A percentile compares a stretch with the other conserved stretches of the same genome.
Conservation (phyloP, 2,113 vertebrate species). For the Podocnemis expansa region DNA sequence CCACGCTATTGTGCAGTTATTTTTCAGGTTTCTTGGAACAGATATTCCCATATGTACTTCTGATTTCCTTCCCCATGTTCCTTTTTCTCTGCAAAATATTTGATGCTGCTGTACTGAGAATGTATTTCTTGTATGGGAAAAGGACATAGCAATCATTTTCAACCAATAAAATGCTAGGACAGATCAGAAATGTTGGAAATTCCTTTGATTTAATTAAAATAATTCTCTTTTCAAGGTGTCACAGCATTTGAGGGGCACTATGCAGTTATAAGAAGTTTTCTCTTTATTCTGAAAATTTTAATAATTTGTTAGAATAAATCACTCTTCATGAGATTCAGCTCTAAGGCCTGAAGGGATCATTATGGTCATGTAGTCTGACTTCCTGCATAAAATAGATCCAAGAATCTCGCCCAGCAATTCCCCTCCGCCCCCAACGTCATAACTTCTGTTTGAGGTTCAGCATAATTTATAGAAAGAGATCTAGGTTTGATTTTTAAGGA, state of each 20-base stretch:
- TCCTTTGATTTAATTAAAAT: constrained; percentile 72
- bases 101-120: neutral
- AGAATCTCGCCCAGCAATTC: neutral
- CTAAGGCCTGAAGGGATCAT: neutral
- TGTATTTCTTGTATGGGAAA: neutral
- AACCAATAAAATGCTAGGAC: constrained; percentile 29
- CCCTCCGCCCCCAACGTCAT: neutral
- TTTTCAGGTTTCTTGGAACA: constrained; percentile 23
- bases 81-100: neutral
- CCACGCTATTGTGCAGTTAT: neutral
- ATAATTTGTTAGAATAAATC: neutral
- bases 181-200: constrained; percentile 64
- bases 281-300: constrained; percentile 39
- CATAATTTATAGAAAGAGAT: neutral
- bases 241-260: constrained; percentile 70
- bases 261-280: constrained; percentile 55
- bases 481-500: neutral
- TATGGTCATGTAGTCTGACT: neutral
- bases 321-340: neutral
- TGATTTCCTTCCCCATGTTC: neutral
- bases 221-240: constrained; percentile 66
- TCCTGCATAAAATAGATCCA: neutral
- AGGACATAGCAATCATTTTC: constrained; percentile 5
- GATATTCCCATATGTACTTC: neutral
- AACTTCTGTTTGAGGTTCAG: neutral